Conservation (phyloP, 37 sponge, comb jelly and placozoan genomes). For the Tethya wilhelma region DNA sequence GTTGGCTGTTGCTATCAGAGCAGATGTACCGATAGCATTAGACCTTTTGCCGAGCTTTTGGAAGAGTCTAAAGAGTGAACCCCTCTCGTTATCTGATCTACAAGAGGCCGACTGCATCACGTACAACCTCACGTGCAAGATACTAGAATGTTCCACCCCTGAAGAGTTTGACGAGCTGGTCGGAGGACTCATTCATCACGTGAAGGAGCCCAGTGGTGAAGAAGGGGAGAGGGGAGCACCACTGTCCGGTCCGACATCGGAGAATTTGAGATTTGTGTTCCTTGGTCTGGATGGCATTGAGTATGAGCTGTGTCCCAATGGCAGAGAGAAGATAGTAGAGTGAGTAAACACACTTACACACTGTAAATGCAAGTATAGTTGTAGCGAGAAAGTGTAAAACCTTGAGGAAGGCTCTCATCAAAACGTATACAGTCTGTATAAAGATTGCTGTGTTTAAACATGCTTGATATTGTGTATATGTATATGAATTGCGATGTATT, state of each 20-base stretch:
- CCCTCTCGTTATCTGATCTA: slow-evolving; percentile 65
- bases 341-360: slow-evolving; percentile 41
- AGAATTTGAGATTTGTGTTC: slow-evolving; percentile 37
- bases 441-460: no score
- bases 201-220: neutral
- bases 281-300: slow-evolving; percentile 51
- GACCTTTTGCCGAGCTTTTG: slow-evolving; percentile 94
- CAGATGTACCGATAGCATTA: slow-evolving; percentile 90
- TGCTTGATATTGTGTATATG: no score
- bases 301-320: slow-evolving; percentile 57
- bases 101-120: slow-evolving; percentile 88
- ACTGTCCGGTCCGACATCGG: neutral
- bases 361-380: neutral
- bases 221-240: slow-evolving; percentile 7
- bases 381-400: neutral
- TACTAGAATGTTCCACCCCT: slow-evolving; percentile 20
- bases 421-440: no score
- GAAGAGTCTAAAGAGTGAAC: slow-evolving; percentile 79
- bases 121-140: slow-evolving; percentile 72
- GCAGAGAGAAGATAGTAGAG: slow-evolving; percentile 62
- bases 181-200: neutral
- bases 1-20: slow-evolving; percentile 89
- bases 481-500: no score
- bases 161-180: slow-evolving; percentile 45
- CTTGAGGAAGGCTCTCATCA: no score